A percentile compares a stretch with the other conserved stretches of the same genome.
These are phyloP conservation scores for Neodiprion lecontei DNA, from an alignment of 1,140 invertebrate species.

Conservation along the genomic window DNA sequence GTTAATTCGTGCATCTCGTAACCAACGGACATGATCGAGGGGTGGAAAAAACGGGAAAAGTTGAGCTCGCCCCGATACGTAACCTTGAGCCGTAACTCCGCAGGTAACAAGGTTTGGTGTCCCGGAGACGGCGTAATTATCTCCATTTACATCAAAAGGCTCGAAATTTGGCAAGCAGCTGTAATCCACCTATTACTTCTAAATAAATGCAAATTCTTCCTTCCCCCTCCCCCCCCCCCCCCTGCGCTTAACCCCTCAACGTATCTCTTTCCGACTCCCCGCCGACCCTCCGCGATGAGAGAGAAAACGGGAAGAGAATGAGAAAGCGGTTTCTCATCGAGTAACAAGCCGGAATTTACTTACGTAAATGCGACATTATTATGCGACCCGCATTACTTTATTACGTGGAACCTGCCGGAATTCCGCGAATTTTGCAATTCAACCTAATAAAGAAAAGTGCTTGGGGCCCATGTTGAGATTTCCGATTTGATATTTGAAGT, in stretches of 20 bases:
- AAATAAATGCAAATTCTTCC: conserved; percentile 49
- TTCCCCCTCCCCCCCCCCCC: conserved; percentile 36
- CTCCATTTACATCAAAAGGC: conserved; percentile 46
- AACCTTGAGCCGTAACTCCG: too few relatives aligned
- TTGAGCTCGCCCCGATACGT: too few relatives aligned
- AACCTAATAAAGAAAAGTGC: not conserved
- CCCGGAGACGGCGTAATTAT: not conserved
- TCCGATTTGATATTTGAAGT: too few relatives aligned
- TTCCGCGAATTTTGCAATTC: not conserved
- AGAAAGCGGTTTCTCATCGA: too few relatives aligned
- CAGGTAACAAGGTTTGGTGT: not conserved
- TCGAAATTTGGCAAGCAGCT: conserved; percentile 37
- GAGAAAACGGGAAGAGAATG: conserved; percentile 9
- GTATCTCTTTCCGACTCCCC: not conserved
- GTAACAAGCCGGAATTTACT: conserved; percentile 32
- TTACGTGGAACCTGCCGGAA: conserved; percentile 20
- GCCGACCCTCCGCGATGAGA: conserved; percentile 14
- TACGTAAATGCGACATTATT: conserved; percentile 44
- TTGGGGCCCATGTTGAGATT: not conserved
- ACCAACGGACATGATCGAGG: too few relatives aligned
- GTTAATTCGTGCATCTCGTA: too few relatives aligned
- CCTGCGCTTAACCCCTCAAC: not conserved
- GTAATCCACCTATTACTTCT: conserved; percentile 37
- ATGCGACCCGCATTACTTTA: conserved; percentile 34
- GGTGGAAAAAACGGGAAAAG: too few relatives aligned